phyloP scores from a whole-genome alignment of 2,888 invertebrate genomes.

The Dolomedes plantarius region DNA sequence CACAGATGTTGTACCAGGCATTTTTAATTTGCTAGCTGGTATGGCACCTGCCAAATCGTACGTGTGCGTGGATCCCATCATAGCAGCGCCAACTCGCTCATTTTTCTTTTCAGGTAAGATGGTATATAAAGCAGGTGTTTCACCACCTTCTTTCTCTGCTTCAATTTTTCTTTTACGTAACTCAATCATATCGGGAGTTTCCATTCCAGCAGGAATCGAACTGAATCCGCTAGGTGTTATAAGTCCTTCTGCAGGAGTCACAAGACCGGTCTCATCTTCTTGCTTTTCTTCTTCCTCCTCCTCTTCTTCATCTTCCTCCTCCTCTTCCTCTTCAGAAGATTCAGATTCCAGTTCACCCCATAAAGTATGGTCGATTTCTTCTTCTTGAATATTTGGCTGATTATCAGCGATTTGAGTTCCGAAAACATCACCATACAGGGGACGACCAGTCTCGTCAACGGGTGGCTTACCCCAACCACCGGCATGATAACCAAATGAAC shows the following conservation, averaged over 20 bases:
- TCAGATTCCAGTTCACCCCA: slow-evolving; percentile 99
- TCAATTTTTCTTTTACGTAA: slow-evolving; percentile 97
- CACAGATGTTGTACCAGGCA: slow-evolving; percentile 43
- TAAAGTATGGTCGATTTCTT: slow-evolving; percentile 92
- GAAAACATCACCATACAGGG: slow-evolving; percentile 98
- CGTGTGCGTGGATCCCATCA: slow-evolving; percentile 97
- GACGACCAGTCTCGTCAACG: slow-evolving; percentile 97
- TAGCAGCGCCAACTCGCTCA: slow-evolving; percentile 90
- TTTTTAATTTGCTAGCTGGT: slow-evolving; percentile 55
- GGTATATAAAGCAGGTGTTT: slow-evolving; percentile 95
- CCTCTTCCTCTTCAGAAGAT: slow-evolving; percentile 84
- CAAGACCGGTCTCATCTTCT: slow-evolving; percentile 87
- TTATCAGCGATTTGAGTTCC: slow-evolving; percentile 81
- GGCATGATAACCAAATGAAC: slow-evolving; percentile 99
- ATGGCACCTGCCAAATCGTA: slow-evolving; percentile 89
- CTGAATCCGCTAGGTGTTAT: slow-evolving; percentile 96
- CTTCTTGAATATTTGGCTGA: slow-evolving; percentile 84
- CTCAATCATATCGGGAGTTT: slow-evolving; percentile 99
- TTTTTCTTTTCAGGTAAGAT: slow-evolving; percentile 95
- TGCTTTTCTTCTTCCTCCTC: slow-evolving; percentile 77
- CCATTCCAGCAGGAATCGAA: slow-evolving; percentile 93
- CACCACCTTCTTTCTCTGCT: slow-evolving; percentile 94
- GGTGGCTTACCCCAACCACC: slow-evolving; percentile 99
- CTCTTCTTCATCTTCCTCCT: slow-evolving; percentile 79
- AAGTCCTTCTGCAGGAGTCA: slow-evolving; percentile 90